These are phyloP conservation scores for rabbit (Oryctolagus cuniculus) DNA, from an alignment of 2,113 vertebrate genomes.

Conservation along the genomic window DNA sequence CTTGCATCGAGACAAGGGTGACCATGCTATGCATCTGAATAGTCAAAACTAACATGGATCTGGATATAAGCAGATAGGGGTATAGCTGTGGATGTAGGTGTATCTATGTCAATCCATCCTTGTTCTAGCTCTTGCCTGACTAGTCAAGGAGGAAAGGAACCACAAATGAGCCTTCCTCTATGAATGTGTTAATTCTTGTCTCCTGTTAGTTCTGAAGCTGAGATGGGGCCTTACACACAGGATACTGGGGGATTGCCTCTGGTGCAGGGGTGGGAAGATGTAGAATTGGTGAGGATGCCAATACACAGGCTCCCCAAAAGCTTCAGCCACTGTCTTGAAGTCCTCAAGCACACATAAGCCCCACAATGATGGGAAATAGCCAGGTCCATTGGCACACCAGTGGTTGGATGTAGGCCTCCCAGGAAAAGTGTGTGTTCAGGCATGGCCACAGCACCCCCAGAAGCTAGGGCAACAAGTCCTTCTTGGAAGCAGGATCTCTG, in stretches of 20 bases:
- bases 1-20: background rate
- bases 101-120: background rate
- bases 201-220: constrained; percentile 18
- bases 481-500: background rate
- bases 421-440: background rate
- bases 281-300: background rate
- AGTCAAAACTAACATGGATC: background rate
- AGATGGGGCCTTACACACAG: background rate
- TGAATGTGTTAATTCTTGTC: background rate
- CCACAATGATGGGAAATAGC: background rate
- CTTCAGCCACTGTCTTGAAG: background rate
- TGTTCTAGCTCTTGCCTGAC: constrained; percentile 16
- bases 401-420: background rate
- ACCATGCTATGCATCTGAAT: background rate
- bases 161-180: background rate
- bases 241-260: background rate
- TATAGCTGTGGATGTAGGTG: background rate
- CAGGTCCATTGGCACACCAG: background rate
- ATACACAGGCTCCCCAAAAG: background rate
- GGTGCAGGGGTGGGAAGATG: background rate
- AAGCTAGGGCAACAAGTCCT: background rate
- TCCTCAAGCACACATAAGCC: background rate
- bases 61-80: background rate
- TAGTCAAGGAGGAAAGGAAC: constrained; percentile 8
- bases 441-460: background rate